A percentile compares a stretch with the other conserved stretches of the same genome.
Evolutionary conservation across 2,888 invertebrate genomes (phyloP).

Genomic region (Noctuana brunneofusca): DNA sequence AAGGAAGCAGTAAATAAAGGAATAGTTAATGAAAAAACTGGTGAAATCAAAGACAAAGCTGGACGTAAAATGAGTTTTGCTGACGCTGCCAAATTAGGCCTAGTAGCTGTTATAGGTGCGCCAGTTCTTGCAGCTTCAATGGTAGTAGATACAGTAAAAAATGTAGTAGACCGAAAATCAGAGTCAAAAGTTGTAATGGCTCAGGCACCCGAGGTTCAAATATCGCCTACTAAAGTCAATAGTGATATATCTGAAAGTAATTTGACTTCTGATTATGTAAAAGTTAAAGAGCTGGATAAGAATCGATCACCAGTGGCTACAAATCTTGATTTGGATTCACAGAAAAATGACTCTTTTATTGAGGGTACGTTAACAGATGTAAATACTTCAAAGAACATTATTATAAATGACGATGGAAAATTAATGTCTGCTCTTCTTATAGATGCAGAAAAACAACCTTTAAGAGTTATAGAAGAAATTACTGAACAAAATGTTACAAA

Average conservation of each 20-base stretch:
- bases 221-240: not conserved
- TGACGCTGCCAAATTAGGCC: conserved; percentile 90
- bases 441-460: conserved; percentile 74
- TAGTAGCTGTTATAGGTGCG: conserved; percentile 88
- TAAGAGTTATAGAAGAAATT: conserved; percentile 75
- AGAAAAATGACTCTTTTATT: conserved; percentile 21
- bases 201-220: not conserved
- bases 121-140: conserved; percentile 88
- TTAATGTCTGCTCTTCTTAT: conserved; percentile 66
- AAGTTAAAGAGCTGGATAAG: not conserved
- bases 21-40: conserved; percentile 88
- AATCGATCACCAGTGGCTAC: no score
- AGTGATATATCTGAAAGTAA: not conserved
- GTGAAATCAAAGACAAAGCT: conserved; percentile 85
- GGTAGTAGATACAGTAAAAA: conserved; percentile 85
- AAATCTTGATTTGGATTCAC: conserved; percentile 38
- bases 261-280: conserved; percentile 24
- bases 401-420: conserved; percentile 52
- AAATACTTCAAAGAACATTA: not conserved
- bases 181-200: not conserved
- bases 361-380: not conserved
- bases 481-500: conserved; percentile 74
- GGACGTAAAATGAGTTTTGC: conserved; percentile 87
- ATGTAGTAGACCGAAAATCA: conserved; percentile 66
- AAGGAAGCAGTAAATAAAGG: conserved; percentile 90